Evolutionary conservation across 2,888 invertebrate genomes (phyloP).

Genomic region (Lydus trimaculatus): DNA sequence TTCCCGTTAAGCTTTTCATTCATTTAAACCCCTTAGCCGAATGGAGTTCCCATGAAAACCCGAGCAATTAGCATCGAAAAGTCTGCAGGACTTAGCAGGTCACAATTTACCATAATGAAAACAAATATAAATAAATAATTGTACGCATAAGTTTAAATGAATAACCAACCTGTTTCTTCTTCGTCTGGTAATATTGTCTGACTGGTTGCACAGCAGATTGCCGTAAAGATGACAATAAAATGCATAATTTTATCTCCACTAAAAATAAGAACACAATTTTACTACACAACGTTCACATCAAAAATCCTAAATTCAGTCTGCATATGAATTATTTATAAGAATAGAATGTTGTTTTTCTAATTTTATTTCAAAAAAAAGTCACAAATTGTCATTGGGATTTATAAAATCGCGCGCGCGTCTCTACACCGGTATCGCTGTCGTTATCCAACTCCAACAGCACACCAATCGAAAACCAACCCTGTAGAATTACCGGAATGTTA

Average conservation of each 20-base stretch:
- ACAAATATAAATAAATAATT: background rate
- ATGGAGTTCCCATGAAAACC: slow-evolving; percentile 7
- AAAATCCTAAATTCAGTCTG: slow-evolving; percentile 1
- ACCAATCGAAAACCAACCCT: slow-evolving; percentile 44
- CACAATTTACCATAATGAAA: slow-evolving; percentile 29
- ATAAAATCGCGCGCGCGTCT: slow-evolving; percentile 3
- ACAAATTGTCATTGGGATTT: slow-evolving; percentile 16
- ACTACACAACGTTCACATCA: slow-evolving; percentile 17
- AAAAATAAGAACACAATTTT: slow-evolving; percentile 19
- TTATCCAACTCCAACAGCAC: slow-evolving; percentile 33
- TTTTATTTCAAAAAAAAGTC: slow-evolving; percentile 12
- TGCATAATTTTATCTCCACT: slow-evolving; percentile 25
- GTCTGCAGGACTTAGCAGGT: background rate
- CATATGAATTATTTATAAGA: background rate
- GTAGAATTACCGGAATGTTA: slow-evolving; percentile 51
- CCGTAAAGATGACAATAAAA: slow-evolving; percentile 33
- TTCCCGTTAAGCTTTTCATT: slow-evolving; percentile 25
- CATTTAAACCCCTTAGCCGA: slow-evolving; percentile 20
- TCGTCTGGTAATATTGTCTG: slow-evolving; percentile 51
- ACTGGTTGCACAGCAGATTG: slow-evolving; percentile 36
- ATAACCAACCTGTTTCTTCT: slow-evolving; percentile 45
- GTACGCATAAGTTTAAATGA: slow-evolving; percentile 13
- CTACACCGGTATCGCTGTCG: slow-evolving; percentile 17
- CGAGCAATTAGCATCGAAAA: background rate
- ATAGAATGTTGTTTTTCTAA: slow-evolving; percentile 7